These are phyloP conservation scores for Onychomys leucogaster DNA, from an alignment of 2,797 vertebrate genomes.

Conservation along the genomic window DNA sequence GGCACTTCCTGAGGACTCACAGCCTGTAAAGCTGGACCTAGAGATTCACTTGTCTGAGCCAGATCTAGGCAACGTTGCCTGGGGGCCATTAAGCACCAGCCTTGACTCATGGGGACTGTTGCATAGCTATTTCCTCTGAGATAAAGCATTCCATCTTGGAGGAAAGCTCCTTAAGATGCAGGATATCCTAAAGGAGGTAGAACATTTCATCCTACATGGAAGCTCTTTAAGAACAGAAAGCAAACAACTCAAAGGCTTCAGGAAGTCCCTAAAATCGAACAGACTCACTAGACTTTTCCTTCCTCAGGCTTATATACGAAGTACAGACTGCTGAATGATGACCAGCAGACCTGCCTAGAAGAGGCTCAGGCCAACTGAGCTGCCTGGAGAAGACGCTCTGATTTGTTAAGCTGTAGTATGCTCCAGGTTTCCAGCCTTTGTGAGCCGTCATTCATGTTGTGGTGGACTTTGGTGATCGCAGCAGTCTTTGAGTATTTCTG, in stretches of 20 bases:
- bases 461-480: background rate
- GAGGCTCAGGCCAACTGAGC: background rate
- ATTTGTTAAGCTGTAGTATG: background rate
- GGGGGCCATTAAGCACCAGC: background rate
- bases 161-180: background rate
- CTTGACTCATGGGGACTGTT: background rate
- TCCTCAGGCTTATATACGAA: background rate
- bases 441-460: background rate
- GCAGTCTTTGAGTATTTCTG: background rate
- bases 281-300: background rate
- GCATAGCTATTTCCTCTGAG: background rate
- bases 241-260: background rate
- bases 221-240: background rate
- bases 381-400: background rate
- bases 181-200: background rate
- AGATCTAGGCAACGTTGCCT: background rate
- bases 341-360: background rate
- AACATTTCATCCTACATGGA: background rate
- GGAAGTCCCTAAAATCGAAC: background rate
- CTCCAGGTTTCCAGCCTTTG: background rate
- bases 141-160: background rate
- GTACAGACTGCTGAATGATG: too few relatives aligned
- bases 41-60: background rate
- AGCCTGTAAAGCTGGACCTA: background rate
- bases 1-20: background rate